These are phyloP conservation scores for Macaria liturata DNA, from an alignment of 2,888 invertebrate genomes.

Conservation along the genomic window DNA sequence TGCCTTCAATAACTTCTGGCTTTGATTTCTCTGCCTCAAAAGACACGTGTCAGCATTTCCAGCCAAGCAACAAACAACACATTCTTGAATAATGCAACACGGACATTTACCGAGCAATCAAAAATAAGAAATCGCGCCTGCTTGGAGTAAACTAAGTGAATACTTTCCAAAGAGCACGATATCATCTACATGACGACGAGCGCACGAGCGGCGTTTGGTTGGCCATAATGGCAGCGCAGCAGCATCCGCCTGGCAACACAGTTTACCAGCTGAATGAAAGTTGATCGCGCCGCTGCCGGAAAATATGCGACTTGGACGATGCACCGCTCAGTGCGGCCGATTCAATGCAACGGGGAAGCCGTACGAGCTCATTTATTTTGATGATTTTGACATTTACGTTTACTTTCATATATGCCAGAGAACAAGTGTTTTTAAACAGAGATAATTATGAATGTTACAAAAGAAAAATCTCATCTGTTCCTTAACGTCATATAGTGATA, in stretches of 20 bases:
- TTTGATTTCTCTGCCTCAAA: too few relatives aligned
- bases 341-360: not conserved
- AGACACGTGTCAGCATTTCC: too few relatives aligned
- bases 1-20: too few relatives aligned
- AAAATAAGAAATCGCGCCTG: constrained; percentile 47
- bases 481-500: too few relatives aligned
- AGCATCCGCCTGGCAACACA: constrained; percentile 81
- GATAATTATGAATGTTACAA: too few relatives aligned
- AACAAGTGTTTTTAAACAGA: too few relatives aligned
- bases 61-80: too few relatives aligned
- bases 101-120: constrained; percentile 35
- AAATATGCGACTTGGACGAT: constrained; percentile 61
- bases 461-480: too few relatives aligned
- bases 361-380: too few relatives aligned
- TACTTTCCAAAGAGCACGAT: constrained; percentile 78
- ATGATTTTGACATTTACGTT: too few relatives aligned
- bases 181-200: constrained; percentile 74
- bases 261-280: constrained; percentile 79
- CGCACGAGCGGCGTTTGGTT: constrained; percentile 71
- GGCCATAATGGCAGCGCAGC: constrained; percentile 72
- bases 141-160: constrained; percentile 56
- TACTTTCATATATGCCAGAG: too few relatives aligned
- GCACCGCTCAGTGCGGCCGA: constrained; percentile 12
- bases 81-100: constrained; percentile 19
- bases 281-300: constrained; percentile 62